Evolutionary conservation across 2,888 invertebrate species (phyloP).

Genomic region (Drosophila crucigera): DNA sequence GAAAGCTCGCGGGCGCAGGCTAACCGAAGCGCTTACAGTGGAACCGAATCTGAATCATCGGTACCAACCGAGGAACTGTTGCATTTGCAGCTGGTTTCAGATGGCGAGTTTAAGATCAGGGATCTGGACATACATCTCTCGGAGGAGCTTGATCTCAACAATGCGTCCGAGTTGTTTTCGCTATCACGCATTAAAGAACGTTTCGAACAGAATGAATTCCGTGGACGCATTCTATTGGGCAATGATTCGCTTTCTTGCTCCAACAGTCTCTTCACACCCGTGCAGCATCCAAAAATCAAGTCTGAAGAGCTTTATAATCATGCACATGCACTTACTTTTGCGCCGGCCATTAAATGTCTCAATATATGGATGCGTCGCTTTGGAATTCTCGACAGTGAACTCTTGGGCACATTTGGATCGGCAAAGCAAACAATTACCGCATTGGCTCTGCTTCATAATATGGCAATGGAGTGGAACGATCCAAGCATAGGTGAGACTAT

Average conservation of each 20-base stretch:
- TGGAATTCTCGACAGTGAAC: conserved; percentile 67
- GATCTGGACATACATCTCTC: conserved; percentile 72
- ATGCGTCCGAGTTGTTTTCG: conserved; percentile 65
- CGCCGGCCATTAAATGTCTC: conserved; percentile 69
- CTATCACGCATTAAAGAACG: conserved; percentile 78
- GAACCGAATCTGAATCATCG: conserved; percentile 12
- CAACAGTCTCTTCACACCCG: conserved; percentile 74
- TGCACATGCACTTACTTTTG: conserved; percentile 70
- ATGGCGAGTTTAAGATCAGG: conserved; percentile 77
- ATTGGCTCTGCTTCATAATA: conserved; percentile 77
- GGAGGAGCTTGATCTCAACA: conserved; percentile 43
- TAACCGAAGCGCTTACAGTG: conserved; percentile 14
- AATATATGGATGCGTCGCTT: conserved; percentile 71
- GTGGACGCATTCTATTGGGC: conserved; percentile 78
- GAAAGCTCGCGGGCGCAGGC: conserved; percentile 29
- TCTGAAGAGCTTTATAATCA: conserved; percentile 76
- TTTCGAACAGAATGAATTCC: conserved; percentile 82
- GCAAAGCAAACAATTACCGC: conserved; percentile 78
- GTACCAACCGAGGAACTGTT: conserved; percentile 48
- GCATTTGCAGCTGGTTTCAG: conserved; percentile 76
- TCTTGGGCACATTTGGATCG: conserved; percentile 65
- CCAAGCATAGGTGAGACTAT: conserved; percentile 59
- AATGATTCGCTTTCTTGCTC: conserved; percentile 68
- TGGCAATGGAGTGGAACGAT: conserved; percentile 82
- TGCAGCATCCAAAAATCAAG: conserved; percentile 56